Base-by-base conservation (phyloP, 2,888 invertebrate species). In the Phoenoteleia sp. region DNA sequence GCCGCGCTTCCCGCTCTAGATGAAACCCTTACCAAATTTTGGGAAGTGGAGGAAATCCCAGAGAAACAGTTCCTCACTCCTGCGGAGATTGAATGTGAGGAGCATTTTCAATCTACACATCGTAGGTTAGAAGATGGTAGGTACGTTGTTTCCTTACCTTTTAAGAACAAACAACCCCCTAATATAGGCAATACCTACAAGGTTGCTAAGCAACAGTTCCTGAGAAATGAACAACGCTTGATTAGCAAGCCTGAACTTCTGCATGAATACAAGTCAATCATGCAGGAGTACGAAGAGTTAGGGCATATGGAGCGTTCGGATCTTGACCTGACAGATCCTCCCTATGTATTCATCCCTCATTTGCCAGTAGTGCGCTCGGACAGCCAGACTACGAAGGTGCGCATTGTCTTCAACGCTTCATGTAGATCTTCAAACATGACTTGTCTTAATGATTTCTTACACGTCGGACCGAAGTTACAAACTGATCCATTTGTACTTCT, bases 331-430 rank as follows among this genome's bases (percentile, higher is more conserved):
- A 3, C 1, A n/a, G 2, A 56, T 25, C 56, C 56, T 56, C 3
- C 29, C 33, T 17, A 27, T 15, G 19, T 56, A 5, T 56, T 56
- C 17, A 56, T 56, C 11, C 56, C 56, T 2, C 56, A 56, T 27
- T 33, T 29, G 6, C 56, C 56, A 7, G 56, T 56, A 1, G 13
- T 56, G 23, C 56, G 56, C 13, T 17, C 11, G n/a, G 27, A 27
- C 4, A 56, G 56, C 6, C 2, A 15, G 7, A 56, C 56, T 3
- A 56, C 56, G 11, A 56, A 56, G 2, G n/a, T 56, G 17, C 6
- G 56, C 27, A 27, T 56, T 2, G 56, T 56, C 1, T 56, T 56
- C 15, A 56, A 56, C 13, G 56, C 56, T 33, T 56, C 56, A 1
- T 0, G 27, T 25, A 54, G 15, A 2, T 23, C 54, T 2, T 23